Evolutionary conservation across 2,113 vertebrate genomes (phyloP).

Genomic region (Syngnathus scovelli): DNA sequence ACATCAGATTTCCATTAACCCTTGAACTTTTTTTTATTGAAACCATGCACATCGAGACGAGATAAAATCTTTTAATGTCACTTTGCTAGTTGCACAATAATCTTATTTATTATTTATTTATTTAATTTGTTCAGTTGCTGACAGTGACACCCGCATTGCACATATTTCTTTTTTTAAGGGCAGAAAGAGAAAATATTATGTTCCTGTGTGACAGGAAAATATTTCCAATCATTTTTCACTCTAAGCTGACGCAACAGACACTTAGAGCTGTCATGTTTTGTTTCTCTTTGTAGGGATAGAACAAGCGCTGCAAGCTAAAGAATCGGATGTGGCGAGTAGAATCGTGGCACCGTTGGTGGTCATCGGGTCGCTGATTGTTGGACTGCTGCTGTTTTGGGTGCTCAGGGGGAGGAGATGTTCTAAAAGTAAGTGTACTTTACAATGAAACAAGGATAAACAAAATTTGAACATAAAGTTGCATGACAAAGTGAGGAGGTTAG

Average conservation of each 20-base stretch:
- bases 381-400: conserved; percentile 38
- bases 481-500: neutral
- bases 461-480: neutral
- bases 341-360: conserved; percentile 51
- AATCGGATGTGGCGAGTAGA: accelerated
- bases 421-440: conserved; percentile 41
- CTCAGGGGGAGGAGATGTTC: accelerated
- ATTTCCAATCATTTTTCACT: neutral
- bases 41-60: too few relatives aligned
- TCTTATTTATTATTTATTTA: too few relatives aligned
- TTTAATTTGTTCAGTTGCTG: too few relatives aligned
- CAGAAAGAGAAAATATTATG: conserved; percentile 10
- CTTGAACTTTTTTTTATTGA: neutral
- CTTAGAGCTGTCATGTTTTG: neutral
- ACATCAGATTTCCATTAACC: neutral
- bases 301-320: accelerated
- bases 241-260: accelerated
- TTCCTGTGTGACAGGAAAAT: neutral
- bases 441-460: neutral
- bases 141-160: too few relatives aligned
- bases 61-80: neutral
- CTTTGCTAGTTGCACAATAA: neutral
- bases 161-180: too few relatives aligned
- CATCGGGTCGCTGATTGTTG: conserved; percentile 52
- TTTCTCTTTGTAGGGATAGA: accelerated